Base-by-base conservation (phyloP, 2,888 invertebrate genomes). In the Amiota mariae region DNA sequence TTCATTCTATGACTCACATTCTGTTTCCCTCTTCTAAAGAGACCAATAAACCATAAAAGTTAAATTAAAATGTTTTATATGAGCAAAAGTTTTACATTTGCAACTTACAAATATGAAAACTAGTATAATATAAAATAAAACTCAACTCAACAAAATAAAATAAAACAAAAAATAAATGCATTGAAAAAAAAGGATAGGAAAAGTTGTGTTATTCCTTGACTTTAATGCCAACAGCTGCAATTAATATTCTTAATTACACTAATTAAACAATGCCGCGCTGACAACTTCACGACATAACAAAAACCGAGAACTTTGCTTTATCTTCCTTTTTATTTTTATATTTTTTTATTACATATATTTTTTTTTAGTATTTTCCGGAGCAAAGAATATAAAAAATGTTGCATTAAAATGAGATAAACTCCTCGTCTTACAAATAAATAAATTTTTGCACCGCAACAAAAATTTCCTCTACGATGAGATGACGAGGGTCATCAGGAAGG, bases 171-270 rank as follows among this genome's bases (percentile, higher is more conserved):
- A 13, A 8, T 36, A 54, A 64, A 70, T 13, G 15, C 36, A n/a
- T 20, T 67, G 73, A 78, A 78, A 46, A 74, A 77, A 75, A 64
- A 64, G 46, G 12, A 46, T 46, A 64, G 46, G 74, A 76, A 20
- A 13, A 75, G 77, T 51, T 51, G 54, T 51, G 12, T 51, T 51
- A n/a, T 12, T 51, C 54, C 54, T 51, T 51, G 36, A n/a, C 77
- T 79, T 78, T 72, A 80, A 20, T 15, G 15, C 47, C n/a, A 68
- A 54, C 20, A 48, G 78, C 78, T 78, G 84, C 88, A 85, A 89
- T 89, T 89, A 89, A 88, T 88, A 87, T 88, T 88, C 86, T 87
- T 88, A 89, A 89, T 89, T 89, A 88, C 87, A 85, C 87, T 88
- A 88, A 89, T 89, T 88, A 88, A 87, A 87, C 87, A 88, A 80